Evolutionary conservation across 1,140 invertebrate species (phyloP).

Genomic region (Akabosia matsudoensis): DNA sequence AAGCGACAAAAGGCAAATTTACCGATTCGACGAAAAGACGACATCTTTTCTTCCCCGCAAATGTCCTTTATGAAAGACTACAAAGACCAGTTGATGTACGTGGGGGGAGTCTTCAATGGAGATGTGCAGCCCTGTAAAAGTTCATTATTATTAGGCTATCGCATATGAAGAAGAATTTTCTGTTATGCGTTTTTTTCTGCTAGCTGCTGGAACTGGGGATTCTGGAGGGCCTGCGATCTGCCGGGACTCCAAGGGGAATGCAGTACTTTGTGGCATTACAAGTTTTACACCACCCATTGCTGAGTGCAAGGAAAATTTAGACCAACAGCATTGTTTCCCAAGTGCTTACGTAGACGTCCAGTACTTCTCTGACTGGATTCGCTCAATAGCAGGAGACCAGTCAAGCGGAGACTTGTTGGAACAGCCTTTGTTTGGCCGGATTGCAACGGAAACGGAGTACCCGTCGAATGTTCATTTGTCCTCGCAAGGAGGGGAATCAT

Average conservation of each 20-base stretch:
- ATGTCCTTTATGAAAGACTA: neutral
- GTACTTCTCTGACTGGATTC: neutral
- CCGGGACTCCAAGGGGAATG: neutral
- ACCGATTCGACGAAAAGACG: neutral
- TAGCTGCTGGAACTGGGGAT: neutral
- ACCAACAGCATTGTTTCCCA: neutral
- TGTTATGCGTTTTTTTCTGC: too few relatives aligned
- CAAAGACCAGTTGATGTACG: neutral
- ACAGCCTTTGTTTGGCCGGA: neutral
- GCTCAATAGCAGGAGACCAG: neutral
- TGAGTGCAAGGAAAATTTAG: neutral
- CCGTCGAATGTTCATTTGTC: neutral
- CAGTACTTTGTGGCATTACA: neutral
- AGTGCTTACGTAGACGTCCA: neutral
- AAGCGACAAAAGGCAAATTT: slow-evolving; percentile 1
- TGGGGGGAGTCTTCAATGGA: neutral
- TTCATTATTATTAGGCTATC: too few relatives aligned
- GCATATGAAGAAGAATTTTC: too few relatives aligned
- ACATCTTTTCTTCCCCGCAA: too few relatives aligned
- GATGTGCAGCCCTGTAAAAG: neutral
- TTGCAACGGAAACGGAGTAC: neutral
- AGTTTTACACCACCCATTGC: neutral
- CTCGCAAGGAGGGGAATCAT: neutral
- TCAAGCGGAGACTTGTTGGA: neutral
- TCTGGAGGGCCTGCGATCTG: slow-evolving; percentile 3